A percentile compares a stretch with the other conserved stretches of the same genome.
phyloP scores from a whole-genome alignment of 2,888 invertebrate genomes.

The Marasmarcha lunaedactyla region DNA sequence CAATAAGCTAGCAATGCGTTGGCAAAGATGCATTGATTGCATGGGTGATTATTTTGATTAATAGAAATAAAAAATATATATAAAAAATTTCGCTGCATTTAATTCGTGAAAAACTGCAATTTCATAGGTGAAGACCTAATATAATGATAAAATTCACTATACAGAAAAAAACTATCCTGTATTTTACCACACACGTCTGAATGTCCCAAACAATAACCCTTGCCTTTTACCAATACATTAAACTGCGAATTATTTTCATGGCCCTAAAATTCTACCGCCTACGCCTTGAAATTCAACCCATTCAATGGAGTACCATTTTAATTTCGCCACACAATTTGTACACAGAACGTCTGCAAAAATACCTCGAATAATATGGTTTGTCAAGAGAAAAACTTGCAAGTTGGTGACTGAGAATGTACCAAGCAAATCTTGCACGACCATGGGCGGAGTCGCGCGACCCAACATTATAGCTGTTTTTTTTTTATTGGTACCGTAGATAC shows the following conservation, averaged over 20 bases:
- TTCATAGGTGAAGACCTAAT: no score
- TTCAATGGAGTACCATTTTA: constrained; percentile 52
- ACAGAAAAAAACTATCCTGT: no score
- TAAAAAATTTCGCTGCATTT: no score
- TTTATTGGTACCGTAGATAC: constrained; percentile 64
- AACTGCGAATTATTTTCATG: constrained; percentile 12
- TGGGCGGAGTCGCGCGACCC: constrained; percentile 51
- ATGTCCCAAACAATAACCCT: constrained; percentile 1
- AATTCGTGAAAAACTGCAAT: no score
- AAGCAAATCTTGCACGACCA: constrained; percentile 23
- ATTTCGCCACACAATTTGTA: constrained; percentile 21
- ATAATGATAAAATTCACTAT: no score
- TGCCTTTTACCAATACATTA: constrained; percentile 1
- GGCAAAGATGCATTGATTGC: no score
- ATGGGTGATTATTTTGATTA: no score
- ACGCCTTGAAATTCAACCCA: constrained; percentile 37
- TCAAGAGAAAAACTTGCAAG: no score
- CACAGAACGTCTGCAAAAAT: neutral
- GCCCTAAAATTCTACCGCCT: constrained; percentile 21
- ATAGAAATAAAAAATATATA: no score
- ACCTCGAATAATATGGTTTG: neutral
- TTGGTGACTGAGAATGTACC: neutral
- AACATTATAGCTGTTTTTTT: constrained; percentile 57
- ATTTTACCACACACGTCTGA: neutral
- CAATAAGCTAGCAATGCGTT: no score